These are phyloP conservation scores for Ispidina picta DNA, from an alignment of 2,797 vertebrate species.

Conservation along the genomic window DNA sequence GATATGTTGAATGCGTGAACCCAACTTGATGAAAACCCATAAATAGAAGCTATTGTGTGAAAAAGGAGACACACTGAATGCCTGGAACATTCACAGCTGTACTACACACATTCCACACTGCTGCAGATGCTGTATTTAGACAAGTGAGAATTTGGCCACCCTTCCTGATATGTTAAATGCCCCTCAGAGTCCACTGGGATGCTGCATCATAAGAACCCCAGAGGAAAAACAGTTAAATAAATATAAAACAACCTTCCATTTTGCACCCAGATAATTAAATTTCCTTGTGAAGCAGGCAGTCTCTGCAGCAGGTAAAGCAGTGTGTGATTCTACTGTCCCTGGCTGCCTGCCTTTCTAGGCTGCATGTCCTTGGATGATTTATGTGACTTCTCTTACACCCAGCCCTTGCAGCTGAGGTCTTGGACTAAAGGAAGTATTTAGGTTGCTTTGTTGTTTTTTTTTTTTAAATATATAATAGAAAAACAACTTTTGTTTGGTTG, in stretches of 20 bases:
- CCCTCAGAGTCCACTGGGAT: background rate
- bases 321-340: background rate
- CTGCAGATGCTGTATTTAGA: conserved; percentile 63
- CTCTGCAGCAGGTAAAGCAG: background rate
- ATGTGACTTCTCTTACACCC: background rate
- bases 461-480: background rate
- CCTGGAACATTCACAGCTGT: conserved; percentile 58
- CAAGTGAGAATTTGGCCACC: background rate
- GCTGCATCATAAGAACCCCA: background rate
- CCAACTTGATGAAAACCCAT: background rate
- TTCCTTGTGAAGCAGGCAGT: background rate
- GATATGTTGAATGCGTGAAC: conserved; percentile 26
- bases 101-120: conserved; percentile 40
- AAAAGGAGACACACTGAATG: conserved; percentile 20
- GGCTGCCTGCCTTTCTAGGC: background rate
- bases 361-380: background rate
- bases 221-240: too few relatives aligned
- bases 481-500: background rate
- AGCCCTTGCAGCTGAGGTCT: background rate
- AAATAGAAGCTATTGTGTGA: conserved; percentile 52
- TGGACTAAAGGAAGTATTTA: background rate
- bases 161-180: background rate
- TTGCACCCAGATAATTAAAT: background rate
- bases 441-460: too few relatives aligned
- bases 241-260: background rate